Evolutionary conservation across 2,888 invertebrate species (phyloP).

Genomic region (Tridacna crocea): DNA sequence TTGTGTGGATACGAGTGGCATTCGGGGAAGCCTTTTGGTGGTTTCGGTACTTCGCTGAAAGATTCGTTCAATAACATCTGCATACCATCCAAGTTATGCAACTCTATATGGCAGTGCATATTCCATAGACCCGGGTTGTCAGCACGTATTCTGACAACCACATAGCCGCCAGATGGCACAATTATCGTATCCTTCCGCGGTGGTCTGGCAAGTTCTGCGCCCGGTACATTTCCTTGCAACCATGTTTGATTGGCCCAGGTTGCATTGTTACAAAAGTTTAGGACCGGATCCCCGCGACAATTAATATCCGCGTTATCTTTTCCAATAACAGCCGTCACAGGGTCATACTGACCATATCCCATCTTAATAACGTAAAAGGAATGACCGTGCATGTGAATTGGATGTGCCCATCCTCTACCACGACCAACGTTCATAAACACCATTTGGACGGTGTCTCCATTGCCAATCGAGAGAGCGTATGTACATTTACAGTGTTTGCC

Average conservation of each 20-base stretch:
- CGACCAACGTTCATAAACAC: slow-evolving; percentile 74
- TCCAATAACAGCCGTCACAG: slow-evolving; percentile 55
- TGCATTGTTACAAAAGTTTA: slow-evolving; percentile 75
- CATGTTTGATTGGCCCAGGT: slow-evolving; percentile 73
- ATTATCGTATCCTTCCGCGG: slow-evolving; percentile 80
- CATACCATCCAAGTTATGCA: slow-evolving; percentile 79
- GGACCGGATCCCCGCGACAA: slow-evolving; percentile 63
- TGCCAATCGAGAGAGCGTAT: slow-evolving; percentile 63
- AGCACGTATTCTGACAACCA: slow-evolving; percentile 77
- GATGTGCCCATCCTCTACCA: slow-evolving; percentile 76
- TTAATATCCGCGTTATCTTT: slow-evolving; percentile 64
- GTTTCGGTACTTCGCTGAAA: slow-evolving; percentile 56
- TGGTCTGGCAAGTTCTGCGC: slow-evolving; percentile 71
- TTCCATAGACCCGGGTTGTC: slow-evolving; percentile 81
- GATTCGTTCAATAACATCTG: slow-evolving; percentile 77
- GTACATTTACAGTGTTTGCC: slow-evolving; percentile 72
- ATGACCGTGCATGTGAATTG: slow-evolving; percentile 81
- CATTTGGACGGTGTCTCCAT: slow-evolving; percentile 74
- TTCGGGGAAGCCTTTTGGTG: slow-evolving; percentile 72
- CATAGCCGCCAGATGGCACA: slow-evolving; percentile 81
- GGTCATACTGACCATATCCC: slow-evolving; percentile 70
- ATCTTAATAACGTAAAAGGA: slow-evolving; percentile 79
- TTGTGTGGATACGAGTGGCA: slow-evolving; percentile 65
- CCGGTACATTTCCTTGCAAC: slow-evolving; percentile 73
- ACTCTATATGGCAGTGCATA: slow-evolving; percentile 80